Percentiles rank a stretch among this genome's conserved stretches.
These are phyloP conservation scores for Oryzaephilus surinamensis DNA, from an alignment of 1,140 invertebrate species.

Conservation along the genomic window DNA sequence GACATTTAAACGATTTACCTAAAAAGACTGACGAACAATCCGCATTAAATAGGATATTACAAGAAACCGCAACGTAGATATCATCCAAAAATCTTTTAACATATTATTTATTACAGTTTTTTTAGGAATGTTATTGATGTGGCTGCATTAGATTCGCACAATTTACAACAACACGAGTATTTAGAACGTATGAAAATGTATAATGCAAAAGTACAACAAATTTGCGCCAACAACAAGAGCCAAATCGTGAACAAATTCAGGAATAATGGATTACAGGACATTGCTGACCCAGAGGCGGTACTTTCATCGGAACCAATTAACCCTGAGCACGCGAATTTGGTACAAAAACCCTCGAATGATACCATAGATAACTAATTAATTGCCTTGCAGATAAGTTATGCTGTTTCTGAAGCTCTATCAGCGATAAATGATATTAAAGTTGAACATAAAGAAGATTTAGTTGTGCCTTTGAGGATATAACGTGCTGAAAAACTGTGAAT, in stretches of 20 bases:
- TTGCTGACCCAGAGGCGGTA: slow-evolving; percentile 47
- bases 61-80: slow-evolving; percentile 78
- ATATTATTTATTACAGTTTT: slow-evolving; percentile 11
- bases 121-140: slow-evolving; percentile 75
- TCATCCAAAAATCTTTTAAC: slow-evolving; percentile 11
- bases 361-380: too few species aligned
- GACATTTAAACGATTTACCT: slow-evolving; percentile 52
- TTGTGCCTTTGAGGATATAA: slow-evolving; percentile 53
- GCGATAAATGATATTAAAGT: slow-evolving; percentile 62
- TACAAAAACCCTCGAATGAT: slow-evolving; percentile 36
- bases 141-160: slow-evolving; percentile 65
- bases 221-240: slow-evolving; percentile 36
- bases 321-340: slow-evolving; percentile 43
- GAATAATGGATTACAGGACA: slow-evolving; percentile 44
- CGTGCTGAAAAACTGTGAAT: slow-evolving; percentile 3
- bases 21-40: slow-evolving; percentile 82
- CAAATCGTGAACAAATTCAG: slow-evolving; percentile 34
- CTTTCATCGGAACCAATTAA: slow-evolving; percentile 43
- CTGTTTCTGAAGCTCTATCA: slow-evolving; percentile 52
- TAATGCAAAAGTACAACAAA: slow-evolving; percentile 46
- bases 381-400: slow-evolving; percentile 47
- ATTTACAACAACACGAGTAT: slow-evolving; percentile 70
- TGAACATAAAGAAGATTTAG: slow-evolving; percentile 70
- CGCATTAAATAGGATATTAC: slow-evolving; percentile 73
- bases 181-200: slow-evolving; percentile 63